Evolutionary conservation across 2,797 vertebrate species (phyloP).

Genomic region (Rhodeus uyekii): DNA sequence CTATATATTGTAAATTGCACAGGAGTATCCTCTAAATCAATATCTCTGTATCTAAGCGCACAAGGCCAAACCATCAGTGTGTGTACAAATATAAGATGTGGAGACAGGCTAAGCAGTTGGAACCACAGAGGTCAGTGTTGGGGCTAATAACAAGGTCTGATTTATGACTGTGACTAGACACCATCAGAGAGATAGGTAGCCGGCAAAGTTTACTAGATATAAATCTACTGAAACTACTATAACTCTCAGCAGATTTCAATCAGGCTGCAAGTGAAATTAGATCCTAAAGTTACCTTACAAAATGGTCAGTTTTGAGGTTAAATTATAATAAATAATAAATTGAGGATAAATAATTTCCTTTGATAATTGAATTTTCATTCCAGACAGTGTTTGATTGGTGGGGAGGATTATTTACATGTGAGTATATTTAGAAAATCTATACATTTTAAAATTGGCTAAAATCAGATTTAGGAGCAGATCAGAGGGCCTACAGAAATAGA

Average conservation of each 20-base stretch:
- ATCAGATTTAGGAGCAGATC: background rate
- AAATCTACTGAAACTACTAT: background rate
- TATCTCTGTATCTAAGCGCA: constrained; percentile 23
- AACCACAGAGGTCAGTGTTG: background rate
- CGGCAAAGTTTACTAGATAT: background rate
- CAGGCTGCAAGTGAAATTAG: background rate
- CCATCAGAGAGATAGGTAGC: background rate
- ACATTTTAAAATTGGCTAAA: background rate
- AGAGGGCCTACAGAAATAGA: background rate
- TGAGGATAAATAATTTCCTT: too few relatives aligned
- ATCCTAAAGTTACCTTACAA: background rate
- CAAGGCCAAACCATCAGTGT: background rate
- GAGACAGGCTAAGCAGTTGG: background rate
- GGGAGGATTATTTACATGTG: background rate
- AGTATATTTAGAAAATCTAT: background rate
- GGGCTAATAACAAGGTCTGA: constrained; percentile 20
- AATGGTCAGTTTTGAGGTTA: background rate
- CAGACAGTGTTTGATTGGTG: background rate
- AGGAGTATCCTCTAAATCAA: constrained; percentile 40
- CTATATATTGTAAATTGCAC: constrained; percentile 14
- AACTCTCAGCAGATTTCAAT: constrained; percentile 10
- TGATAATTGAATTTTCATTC: background rate
- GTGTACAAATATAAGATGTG: constrained; percentile 2
- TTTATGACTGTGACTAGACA: constrained; percentile 3
- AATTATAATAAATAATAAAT: background rate